Evolutionary conservation across 2,113 vertebrate genomes (phyloP).

Genomic region (Platichthys flesus): DNA sequence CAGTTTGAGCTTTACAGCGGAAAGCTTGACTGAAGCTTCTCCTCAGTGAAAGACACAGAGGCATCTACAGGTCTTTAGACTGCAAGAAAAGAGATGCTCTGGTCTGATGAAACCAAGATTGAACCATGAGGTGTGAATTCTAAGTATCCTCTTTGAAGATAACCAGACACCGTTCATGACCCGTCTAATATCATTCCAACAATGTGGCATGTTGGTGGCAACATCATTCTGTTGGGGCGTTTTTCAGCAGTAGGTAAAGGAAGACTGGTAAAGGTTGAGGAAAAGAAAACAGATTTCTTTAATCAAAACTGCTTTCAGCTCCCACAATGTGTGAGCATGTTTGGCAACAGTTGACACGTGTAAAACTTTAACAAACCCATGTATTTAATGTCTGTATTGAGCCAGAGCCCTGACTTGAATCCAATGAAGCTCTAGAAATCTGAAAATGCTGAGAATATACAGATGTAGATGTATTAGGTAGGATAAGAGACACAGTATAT

Average conservation of each 20-base stretch:
- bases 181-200: not conserved
- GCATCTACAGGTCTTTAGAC: not conserved
- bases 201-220: not conserved
- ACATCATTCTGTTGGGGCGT: not conserved
- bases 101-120: not conserved
- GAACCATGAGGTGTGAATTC: not conserved
- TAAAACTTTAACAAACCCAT: too few relatives aligned
- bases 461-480: too few relatives aligned
- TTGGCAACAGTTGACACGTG: too few relatives aligned
- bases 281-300: too few relatives aligned
- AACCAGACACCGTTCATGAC: not conserved
- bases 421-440: too few relatives aligned
- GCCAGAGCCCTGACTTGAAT: too few relatives aligned
- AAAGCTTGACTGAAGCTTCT: not conserved
- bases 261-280: not conserved
- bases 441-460: not conserved
- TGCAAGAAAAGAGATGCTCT: not conserved
- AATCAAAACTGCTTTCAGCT: too few relatives aligned
- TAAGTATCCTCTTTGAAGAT: not conserved
- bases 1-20: too few relatives aligned
- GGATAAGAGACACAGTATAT: too few relatives aligned
- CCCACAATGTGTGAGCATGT: too few relatives aligned
- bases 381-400: too few relatives aligned
- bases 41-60: not conserved
- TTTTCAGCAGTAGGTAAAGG: not conserved